Conservation (phyloP, 2,113 vertebrate genomes). For the Theristicus caerulescens region DNA sequence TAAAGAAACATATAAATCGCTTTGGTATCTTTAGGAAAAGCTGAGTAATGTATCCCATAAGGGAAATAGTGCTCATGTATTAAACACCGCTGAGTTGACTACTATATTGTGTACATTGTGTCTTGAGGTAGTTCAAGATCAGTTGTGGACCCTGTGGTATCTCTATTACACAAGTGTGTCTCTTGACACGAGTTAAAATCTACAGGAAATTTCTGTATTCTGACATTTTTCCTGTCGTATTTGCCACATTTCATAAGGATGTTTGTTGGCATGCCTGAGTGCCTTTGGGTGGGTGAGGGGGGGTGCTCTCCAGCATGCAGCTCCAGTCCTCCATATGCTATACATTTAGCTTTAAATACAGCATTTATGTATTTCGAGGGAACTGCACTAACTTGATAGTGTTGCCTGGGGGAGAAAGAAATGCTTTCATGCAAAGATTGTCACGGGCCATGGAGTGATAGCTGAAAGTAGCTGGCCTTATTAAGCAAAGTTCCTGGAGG, state of each 20-base stretch:
- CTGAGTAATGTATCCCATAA: neutral
- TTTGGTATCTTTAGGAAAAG: neutral
- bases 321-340: neutral
- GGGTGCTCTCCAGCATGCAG: neutral
- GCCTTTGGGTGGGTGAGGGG: neutral
- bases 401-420: constrained; percentile 28
- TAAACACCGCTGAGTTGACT: neutral
- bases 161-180: neutral
- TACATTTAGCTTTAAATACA: constrained; percentile 41
- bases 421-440: constrained; percentile 19
- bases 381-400: constrained; percentile 8
- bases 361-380: neutral
- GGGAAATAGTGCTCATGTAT: neutral
- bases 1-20: neutral
- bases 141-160: neutral
- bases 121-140: neutral
- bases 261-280: neutral
- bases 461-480: constrained; percentile 38
- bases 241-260: neutral
- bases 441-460: neutral
- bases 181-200: neutral
- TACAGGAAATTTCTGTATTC: neutral
- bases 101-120: neutral
- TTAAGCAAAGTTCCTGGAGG: constrained; percentile 39
- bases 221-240: neutral